Percentiles rank a stretch among this genome's conserved stretches.
phyloP scores from a whole-genome alignment of 1,140 invertebrate genomes.

The Paraescarpia echinospica region DNA sequence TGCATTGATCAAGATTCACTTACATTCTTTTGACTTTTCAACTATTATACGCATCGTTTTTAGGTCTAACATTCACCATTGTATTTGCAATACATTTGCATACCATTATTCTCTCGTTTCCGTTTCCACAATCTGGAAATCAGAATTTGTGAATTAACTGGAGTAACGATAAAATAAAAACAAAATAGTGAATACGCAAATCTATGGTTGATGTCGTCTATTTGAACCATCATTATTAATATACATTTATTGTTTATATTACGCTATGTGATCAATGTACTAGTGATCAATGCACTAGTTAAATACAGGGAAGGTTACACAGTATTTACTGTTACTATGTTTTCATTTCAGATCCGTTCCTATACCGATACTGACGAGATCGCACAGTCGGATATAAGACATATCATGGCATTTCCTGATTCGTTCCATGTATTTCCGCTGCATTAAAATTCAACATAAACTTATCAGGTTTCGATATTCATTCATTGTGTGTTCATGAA shows the following conservation, averaged over 20 bases:
- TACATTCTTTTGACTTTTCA: no score
- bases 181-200: not conserved
- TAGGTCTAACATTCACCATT: no score
- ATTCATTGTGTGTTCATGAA: no score
- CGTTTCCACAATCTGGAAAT: not conserved
- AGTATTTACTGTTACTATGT: not conserved
- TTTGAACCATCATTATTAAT: not conserved
- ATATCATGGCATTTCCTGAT: not conserved
- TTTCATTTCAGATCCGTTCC: not conserved
- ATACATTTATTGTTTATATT: not conserved
- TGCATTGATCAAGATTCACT: no score
- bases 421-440: not conserved
- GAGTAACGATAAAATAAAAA: not conserved
- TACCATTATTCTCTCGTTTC: no score
- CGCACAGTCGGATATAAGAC: not conserved
- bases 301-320: not conserved
- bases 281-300: not conserved
- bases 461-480: no score
- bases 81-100: no score
- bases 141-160: no score
- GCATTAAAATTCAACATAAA: not conserved
- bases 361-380: not conserved
- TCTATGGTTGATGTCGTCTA: not conserved
- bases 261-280: no score
- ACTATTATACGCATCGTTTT: no score